phyloP scores from a whole-genome alignment of 2,888 invertebrate genomes.

The Drosophila niveifrons region DNA sequence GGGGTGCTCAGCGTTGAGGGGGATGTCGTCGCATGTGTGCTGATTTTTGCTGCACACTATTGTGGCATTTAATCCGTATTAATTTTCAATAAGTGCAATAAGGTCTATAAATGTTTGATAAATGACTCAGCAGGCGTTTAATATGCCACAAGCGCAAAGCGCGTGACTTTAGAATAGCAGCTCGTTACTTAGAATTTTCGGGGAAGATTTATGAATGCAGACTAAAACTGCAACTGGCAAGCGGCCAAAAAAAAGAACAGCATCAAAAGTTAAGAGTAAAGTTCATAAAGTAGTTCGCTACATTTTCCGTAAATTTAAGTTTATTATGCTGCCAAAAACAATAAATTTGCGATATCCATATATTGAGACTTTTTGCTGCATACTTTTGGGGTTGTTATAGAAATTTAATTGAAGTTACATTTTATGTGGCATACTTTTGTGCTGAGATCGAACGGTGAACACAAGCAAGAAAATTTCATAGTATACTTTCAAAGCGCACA shows the following conservation, averaged over 20 bases:
- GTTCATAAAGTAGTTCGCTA: not conserved
- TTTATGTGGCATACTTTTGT: conserved; percentile 8
- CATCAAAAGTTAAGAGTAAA: not conserved
- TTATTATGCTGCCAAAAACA: no score
- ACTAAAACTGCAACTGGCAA: conserved; percentile 11
- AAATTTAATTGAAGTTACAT: not conserved
- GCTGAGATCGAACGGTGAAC: not conserved
- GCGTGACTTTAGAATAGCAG: conserved; percentile 38
- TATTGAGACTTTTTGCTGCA: not conserved
- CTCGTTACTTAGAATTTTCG: conserved; percentile 26
- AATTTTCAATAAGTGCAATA: conserved; percentile 77
- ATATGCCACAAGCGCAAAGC: conserved; percentile 24
- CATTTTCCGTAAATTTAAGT: not conserved
- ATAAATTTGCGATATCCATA: not conserved
- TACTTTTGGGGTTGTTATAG: not conserved
- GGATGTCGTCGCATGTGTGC: conserved; percentile 62
- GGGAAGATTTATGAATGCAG: conserved; percentile 4
- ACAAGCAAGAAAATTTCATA: not conserved
- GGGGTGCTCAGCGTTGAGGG: conserved; percentile 3
- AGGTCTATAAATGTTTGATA: conserved; percentile 70
- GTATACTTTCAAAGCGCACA: conserved; percentile 2
- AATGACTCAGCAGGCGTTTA: conserved; percentile 53
- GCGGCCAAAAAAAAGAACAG: not conserved
- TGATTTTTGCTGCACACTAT: conserved; percentile 69
- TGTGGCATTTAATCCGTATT: conserved; percentile 74